Conservation (phyloP, 1,140 invertebrate species). For the Goniozus legneri region DNA sequence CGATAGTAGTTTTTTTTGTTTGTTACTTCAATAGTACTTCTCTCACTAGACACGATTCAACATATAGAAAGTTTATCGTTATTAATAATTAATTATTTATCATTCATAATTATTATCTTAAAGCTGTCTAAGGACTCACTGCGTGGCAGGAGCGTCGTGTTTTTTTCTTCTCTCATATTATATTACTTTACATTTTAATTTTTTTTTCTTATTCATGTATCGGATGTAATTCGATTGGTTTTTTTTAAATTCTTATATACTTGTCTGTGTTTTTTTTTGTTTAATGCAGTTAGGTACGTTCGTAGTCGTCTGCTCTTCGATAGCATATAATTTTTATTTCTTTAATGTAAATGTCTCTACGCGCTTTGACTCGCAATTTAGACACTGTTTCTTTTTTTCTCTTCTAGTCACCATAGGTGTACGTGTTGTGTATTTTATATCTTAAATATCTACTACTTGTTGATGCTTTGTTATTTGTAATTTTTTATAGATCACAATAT, state of each 20-base stretch:
- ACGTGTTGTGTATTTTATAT: conserved; percentile 28
- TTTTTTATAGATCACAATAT: conserved; percentile 51
- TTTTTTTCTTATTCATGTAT: conserved; percentile 35
- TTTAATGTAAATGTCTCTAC: conserved; percentile 10
- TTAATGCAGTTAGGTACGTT: conserved; percentile 35
- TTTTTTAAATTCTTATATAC: conserved; percentile 23
- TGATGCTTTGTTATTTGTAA: conserved; percentile 46
- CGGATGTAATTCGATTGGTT: conserved; percentile 28
- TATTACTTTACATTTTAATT: conserved; percentile 15
- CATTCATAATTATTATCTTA: conserved; percentile 51
- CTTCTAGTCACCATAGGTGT: conserved; percentile 20
- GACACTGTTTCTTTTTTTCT: no score
- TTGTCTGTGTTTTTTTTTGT: conserved; percentile 8
- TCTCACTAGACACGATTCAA: conserved; percentile 53
- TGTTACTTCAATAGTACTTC: conserved; percentile 45
- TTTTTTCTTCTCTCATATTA: conserved; percentile 14
- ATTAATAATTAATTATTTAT: conserved; percentile 50
- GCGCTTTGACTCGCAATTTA: conserved; percentile 3
- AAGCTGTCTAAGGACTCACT: conserved; percentile 52
- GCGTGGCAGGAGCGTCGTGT: conserved; percentile 47
- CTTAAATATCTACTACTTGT: conserved; percentile 49
- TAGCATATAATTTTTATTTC: conserved; percentile 17
- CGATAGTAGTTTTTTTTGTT: conserved; percentile 35
- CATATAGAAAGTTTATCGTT: conserved; percentile 53
- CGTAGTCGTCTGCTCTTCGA: conserved; percentile 33